Conservation (phyloP, 2,113 vertebrate genomes). For the Pteropus alecto region DNA sequence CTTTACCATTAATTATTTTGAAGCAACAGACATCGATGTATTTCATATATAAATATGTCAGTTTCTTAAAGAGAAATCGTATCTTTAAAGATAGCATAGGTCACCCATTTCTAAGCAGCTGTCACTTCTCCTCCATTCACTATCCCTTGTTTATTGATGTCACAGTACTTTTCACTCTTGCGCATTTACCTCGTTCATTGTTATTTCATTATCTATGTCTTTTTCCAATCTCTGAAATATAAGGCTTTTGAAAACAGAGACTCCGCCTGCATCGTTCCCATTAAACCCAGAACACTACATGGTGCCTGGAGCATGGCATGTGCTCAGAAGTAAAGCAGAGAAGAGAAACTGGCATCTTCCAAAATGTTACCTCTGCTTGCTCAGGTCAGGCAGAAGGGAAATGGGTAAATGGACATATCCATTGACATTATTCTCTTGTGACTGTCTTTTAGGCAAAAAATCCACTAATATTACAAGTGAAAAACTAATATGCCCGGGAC, state of each 20-base stretch:
- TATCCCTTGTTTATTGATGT: neutral
- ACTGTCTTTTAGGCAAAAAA: no score
- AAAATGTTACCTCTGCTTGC: neutral
- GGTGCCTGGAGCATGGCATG: accelerated
- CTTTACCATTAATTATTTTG: neutral
- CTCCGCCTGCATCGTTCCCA: neutral
- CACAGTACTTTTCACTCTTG: neutral
- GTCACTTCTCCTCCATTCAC: neutral
- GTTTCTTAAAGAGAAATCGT: neutral
- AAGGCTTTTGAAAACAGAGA: neutral
- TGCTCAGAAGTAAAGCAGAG: neutral
- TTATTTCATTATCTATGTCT: neutral
- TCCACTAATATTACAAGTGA: neutral
- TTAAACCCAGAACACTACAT: neutral
- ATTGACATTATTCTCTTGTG: neutral
- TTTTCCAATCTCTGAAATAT: neutral
- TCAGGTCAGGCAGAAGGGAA: no score
- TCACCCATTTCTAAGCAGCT: neutral
- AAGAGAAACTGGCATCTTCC: neutral
- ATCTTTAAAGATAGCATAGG: neutral
- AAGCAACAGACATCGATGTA: neutral
- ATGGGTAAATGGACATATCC: neutral
- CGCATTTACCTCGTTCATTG: neutral
- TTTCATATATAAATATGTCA: neutral
- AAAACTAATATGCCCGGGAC: constrained; percentile 87